phyloP scores from a whole-genome alignment of 2,113 vertebrate species.

The Edolisoma coerulescens region DNA sequence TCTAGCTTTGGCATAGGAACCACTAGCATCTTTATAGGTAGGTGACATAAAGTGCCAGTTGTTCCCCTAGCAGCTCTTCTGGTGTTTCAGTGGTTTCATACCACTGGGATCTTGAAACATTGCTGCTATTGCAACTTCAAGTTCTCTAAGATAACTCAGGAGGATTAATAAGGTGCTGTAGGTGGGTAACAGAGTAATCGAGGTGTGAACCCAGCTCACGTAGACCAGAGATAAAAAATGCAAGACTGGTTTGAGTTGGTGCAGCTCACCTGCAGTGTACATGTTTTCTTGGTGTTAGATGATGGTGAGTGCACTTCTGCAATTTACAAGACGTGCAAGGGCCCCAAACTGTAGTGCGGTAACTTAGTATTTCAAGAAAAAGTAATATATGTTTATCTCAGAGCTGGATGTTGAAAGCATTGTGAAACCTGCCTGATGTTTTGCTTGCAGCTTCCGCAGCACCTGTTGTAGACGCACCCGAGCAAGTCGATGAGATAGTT shows the following conservation, averaged over 20 bases:
- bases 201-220: not conserved
- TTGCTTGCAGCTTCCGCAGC: not conserved
- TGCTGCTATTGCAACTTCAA: not conserved
- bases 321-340: fast-evolving
- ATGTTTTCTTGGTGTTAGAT: not conserved
- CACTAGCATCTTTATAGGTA: not conserved
- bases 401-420: not conserved
- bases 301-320: not conserved
- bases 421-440: not conserved
- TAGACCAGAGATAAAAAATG: not conserved
- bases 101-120: not conserved
- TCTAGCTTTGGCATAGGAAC: not conserved
- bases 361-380: not conserved
- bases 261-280: not conserved
- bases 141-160: not conserved
- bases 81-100: not conserved
- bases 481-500: slow-evolving; percentile 24
- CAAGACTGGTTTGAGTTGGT: not conserved
- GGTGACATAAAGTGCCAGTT: not conserved
- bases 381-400: not conserved
- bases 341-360: not conserved
- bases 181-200: not conserved
- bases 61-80: not conserved
- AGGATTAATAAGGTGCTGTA: not conserved
- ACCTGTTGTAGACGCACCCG: not conserved